These are phyloP conservation scores for Drymonia ruficornis DNA, from an alignment of 2,888 invertebrate genomes.

Conservation along the genomic window DNA sequence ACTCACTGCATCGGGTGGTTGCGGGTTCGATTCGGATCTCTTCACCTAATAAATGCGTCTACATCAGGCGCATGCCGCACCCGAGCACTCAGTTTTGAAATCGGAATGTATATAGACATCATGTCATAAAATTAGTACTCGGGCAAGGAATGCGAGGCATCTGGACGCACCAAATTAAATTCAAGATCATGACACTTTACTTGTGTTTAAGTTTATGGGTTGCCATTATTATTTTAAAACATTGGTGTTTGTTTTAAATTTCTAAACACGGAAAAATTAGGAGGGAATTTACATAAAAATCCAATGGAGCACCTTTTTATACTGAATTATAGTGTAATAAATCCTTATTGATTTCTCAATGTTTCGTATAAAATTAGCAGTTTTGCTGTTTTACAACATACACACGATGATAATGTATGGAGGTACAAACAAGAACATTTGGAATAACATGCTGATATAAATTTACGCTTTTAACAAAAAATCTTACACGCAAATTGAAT, in stretches of 20 bases:
- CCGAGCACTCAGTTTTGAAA: too few relatives aligned
- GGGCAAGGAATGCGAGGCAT: too few relatives aligned
- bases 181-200: not conserved
- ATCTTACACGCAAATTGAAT: too few relatives aligned
- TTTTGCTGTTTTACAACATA: slow-evolving; percentile 30
- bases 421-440: not conserved
- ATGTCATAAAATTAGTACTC: too few relatives aligned
- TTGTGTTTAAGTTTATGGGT: slow-evolving; percentile 10
- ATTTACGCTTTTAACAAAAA: too few relatives aligned
- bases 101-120: too few relatives aligned
- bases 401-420: not conserved
- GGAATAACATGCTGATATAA: not conserved
- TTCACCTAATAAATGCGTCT: too few relatives aligned
- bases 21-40: too few relatives aligned
- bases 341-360: slow-evolving; percentile 59
- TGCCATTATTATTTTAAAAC: slow-evolving; percentile 10
- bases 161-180: too few relatives aligned
- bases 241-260: slow-evolving; percentile 30
- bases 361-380: slow-evolving; percentile 36
- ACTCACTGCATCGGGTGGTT: too few relatives aligned
- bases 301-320: slow-evolving; percentile 48
- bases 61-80: too few relatives aligned
- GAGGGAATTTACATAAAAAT: slow-evolving; percentile 55
- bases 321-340: slow-evolving; percentile 56
- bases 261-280: slow-evolving; percentile 36